phyloP scores from a whole-genome alignment of 2,888 invertebrate genomes.

The Chalcosyrphus nemorum region DNA sequence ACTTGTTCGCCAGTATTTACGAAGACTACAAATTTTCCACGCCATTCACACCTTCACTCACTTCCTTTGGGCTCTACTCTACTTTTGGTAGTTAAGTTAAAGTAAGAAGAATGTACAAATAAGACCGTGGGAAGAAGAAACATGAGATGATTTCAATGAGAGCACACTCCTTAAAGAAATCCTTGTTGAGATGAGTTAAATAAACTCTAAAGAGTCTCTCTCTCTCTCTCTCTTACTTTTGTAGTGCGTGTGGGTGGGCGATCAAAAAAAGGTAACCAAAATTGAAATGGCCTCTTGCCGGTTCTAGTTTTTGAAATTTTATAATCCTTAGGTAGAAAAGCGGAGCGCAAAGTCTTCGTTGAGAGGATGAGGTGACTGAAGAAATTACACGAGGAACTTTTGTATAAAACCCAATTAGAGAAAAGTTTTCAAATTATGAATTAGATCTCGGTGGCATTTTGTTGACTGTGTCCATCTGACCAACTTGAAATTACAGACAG shows the following conservation, averaged over 20 bases:
- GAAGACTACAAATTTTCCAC: conserved; percentile 30
- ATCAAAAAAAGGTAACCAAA: background rate
- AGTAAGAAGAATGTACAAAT: background rate
- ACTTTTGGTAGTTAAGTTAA: conserved; percentile 18
- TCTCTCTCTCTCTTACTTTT: too few species aligned
- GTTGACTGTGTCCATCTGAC: conserved; percentile 29
- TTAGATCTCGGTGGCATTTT: conserved; percentile 55
- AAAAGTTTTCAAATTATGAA: conserved; percentile 71
- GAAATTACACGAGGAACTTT: conserved; percentile 49
- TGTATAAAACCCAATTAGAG: conserved; percentile 62
- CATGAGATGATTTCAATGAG: conserved; percentile 3
- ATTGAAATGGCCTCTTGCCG: conserved; percentile 4
- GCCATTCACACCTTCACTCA: conserved; percentile 18
- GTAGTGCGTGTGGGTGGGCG: too few species aligned
- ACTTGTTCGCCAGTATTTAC: conserved; percentile 24
- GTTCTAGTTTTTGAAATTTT: background rate
- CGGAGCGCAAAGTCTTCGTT: too few species aligned
- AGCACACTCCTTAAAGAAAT: background rate
- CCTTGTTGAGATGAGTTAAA: background rate
- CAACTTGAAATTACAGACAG: conserved; percentile 5
- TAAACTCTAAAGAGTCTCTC: too few species aligned
- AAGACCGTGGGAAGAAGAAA: background rate
- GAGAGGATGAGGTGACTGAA: conserved; percentile 3
- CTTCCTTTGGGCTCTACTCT: too few species aligned
- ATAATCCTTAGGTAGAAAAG: conserved; percentile 17